Evolutionary conservation across 2,888 invertebrate genomes (phyloP).

Genomic region (Melanostoma mellinum): DNA sequence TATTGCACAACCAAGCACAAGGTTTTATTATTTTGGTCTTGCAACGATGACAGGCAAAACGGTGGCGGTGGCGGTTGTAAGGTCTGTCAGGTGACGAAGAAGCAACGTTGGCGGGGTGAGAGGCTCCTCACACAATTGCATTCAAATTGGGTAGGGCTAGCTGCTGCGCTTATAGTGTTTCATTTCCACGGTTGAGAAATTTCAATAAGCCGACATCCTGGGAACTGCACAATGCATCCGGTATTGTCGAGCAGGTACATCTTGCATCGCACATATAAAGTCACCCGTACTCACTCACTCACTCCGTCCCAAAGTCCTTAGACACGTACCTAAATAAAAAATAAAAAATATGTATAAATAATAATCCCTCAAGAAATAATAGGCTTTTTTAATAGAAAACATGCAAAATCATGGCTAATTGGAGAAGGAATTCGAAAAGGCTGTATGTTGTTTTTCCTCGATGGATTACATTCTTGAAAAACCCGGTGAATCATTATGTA

Average conservation of each 20-base stretch:
- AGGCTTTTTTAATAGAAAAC: conserved; percentile 34
- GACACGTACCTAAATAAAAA: conserved; percentile 7
- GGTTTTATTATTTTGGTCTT: conserved; percentile 55
- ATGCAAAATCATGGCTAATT: conserved; percentile 64
- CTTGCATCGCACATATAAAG: conserved; percentile 24
- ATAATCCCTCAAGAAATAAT: conserved; percentile 6
- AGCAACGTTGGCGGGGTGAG: not conserved
- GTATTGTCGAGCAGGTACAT: conserved; percentile 61
- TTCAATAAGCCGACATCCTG: conserved; percentile 70
- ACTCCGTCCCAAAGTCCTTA: conserved; percentile 26
- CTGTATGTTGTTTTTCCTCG: not conserved
- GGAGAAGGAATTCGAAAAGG: conserved; percentile 44
- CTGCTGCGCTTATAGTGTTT: conserved; percentile 62
- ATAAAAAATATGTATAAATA: conserved; percentile 10
- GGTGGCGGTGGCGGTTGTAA: not conserved
- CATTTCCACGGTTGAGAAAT: conserved; percentile 65
- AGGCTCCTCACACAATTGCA: conserved; percentile 14
- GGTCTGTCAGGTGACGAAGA: not conserved
- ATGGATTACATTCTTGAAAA: not conserved
- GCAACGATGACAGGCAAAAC: conserved; percentile 37
- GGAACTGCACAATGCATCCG: conserved; percentile 65
- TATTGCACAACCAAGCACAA: conserved; percentile 45
- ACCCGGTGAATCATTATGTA: no score
- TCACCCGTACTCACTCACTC: conserved; percentile 12
- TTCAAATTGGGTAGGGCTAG: conserved; percentile 38